Percentiles rank a stretch among this genome's conserved stretches.
Conservation (phyloP, 2,113 vertebrate genomes). For the Phycodurus eques region DNA sequence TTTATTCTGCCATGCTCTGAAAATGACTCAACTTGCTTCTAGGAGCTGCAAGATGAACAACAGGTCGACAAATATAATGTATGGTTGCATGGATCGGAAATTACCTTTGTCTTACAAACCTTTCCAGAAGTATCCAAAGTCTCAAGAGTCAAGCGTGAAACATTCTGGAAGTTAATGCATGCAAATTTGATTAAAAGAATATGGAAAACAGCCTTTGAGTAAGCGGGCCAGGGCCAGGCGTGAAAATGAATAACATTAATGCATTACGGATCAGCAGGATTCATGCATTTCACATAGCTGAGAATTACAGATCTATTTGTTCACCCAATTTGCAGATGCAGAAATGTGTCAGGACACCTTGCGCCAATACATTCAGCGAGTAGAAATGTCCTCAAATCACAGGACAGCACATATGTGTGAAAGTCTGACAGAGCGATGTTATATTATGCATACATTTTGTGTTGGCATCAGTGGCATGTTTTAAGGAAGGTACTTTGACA, state of each 20-base stretch:
- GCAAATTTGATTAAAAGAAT: conserved; percentile 55
- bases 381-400: no score
- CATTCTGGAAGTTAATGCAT: conserved; percentile 43
- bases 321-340: conserved; percentile 43
- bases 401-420: no score
- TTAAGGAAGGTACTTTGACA: not conserved
- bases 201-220: conserved; percentile 39
- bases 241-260: conserved; percentile 50
- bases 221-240: conserved; percentile 30
- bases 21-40: no score
- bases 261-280: conserved; percentile 26
- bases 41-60: no score
- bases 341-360: not conserved
- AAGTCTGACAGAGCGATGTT: not conserved
- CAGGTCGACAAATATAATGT: no score
- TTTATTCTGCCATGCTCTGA: no score
- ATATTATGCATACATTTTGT: not conserved
- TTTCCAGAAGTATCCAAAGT: conserved; percentile 20
- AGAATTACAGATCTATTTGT: conserved; percentile 45
- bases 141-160: conserved; percentile 17
- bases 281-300: conserved; percentile 26
- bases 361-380: no score
- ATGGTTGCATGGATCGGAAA: no score
- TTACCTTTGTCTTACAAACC: no score
- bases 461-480: not conserved